Evolutionary conservation across 2,113 vertebrate species (phyloP).

Genomic region (Riparia riparia): DNA sequence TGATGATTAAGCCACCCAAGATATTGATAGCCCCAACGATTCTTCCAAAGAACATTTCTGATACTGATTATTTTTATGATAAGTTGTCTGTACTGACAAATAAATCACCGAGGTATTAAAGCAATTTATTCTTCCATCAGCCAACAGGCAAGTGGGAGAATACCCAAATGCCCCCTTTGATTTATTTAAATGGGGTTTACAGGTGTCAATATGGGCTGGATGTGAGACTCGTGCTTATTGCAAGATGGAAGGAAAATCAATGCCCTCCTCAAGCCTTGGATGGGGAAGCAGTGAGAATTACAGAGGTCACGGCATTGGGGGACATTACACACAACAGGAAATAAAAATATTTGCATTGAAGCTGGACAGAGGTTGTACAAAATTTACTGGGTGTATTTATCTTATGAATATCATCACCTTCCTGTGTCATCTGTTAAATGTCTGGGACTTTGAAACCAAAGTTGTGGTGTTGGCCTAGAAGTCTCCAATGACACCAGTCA

Average conservation of each 20-base stretch:
- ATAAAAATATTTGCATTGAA: slow-evolving; percentile 44
- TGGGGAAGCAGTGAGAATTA: slow-evolving; percentile 71
- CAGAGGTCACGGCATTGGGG: slow-evolving; percentile 75
- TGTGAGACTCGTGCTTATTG: slow-evolving; percentile 39
- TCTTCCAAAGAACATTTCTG: background rate
- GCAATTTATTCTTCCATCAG: background rate
- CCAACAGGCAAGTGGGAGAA: background rate
- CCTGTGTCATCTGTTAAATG: background rate
- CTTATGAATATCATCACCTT: background rate
- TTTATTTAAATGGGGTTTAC: slow-evolving; percentile 41
- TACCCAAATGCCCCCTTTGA: background rate
- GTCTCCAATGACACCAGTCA: background rate
- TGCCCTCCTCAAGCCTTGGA: slow-evolving; percentile 69
- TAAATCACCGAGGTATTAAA: background rate
- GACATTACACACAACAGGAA: slow-evolving; percentile 30
- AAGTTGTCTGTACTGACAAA: background rate
- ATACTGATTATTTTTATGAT: background rate
- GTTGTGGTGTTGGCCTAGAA: background rate
- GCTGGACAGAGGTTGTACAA: background rate
- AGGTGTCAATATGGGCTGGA: background rate
- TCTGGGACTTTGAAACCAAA: background rate
- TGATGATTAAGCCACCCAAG: background rate
- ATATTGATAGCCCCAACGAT: background rate
- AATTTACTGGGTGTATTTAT: background rate
- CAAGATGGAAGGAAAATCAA: slow-evolving; percentile 80